Percentiles rank a stretch among this genome's conserved stretches.
phyloP scores from a whole-genome alignment of 2,113 vertebrate species.

The Ophiodon elongatus region DNA sequence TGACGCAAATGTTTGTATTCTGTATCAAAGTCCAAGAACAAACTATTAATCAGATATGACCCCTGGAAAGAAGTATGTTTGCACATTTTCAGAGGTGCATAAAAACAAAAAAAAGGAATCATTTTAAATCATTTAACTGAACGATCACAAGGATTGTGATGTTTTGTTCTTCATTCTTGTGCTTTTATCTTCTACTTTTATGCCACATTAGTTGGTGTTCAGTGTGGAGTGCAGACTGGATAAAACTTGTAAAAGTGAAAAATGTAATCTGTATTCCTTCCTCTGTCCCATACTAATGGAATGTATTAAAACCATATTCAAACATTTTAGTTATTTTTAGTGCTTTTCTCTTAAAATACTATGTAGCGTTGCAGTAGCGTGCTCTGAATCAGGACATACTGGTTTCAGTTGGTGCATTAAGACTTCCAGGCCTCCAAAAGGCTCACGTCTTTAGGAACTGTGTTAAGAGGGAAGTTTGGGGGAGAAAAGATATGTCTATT shows the following conservation, averaged over 20 bases:
- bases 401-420: not conserved
- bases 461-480: slow-evolving; percentile 5
- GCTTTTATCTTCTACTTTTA: not conserved
- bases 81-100: not conserved
- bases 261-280: too few species aligned
- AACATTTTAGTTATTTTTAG: not conserved
- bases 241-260: not conserved
- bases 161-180: not conserved
- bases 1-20: not conserved
- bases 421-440: not conserved
- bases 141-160: not conserved
- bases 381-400: not conserved
- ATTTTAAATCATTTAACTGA: not conserved
- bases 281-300: not conserved
- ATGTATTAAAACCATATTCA: not conserved
- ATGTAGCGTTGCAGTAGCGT: not conserved
- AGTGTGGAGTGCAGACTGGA: not conserved
- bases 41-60: not conserved
- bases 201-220: not conserved
- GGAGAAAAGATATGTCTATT: slow-evolving; percentile 12
- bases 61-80: not conserved
- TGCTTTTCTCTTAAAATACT: not conserved
- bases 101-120: not conserved
- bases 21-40: not conserved
- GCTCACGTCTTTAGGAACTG: not conserved